phyloP scores from a whole-genome alignment of 2,797 vertebrate species.

The Gallinago nigripennis region DNA sequence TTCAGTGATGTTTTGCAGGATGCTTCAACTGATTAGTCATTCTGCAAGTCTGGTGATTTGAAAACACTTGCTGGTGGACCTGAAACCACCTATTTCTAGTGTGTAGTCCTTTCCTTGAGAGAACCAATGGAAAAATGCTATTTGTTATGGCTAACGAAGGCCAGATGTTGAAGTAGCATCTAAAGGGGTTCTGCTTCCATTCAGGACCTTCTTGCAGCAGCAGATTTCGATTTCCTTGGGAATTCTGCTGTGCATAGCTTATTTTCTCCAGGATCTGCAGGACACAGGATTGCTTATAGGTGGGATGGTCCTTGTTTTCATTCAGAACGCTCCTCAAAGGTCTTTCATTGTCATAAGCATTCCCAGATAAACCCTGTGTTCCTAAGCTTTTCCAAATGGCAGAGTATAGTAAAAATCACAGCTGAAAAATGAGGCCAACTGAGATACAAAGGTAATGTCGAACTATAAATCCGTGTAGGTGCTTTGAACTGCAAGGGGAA shows the following conservation, averaged over 20 bases:
- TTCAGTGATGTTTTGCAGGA: not conserved
- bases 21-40: not conserved
- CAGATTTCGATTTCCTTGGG: not conserved
- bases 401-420: not conserved
- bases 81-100: not conserved
- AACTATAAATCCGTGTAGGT: not conserved
- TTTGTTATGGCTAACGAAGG: not conserved
- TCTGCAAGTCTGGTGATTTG: not conserved
- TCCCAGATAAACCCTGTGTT: not conserved
- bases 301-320: not conserved
- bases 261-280: not conserved
- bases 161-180: not conserved
- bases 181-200: not conserved
- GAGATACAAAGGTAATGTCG: not conserved
- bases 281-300: not conserved
- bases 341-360: not conserved
- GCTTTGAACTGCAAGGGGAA: not conserved
- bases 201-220: not conserved
- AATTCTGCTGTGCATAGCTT: not conserved
- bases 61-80: not conserved
- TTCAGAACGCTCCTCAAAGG: not conserved
- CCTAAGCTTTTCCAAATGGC: not conserved
- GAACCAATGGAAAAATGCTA: not conserved
- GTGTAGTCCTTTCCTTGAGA: not conserved
- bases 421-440: not conserved